A percentile compares a stretch with the other conserved stretches of the same genome.
Conservation (phyloP, 2,113 vertebrate genomes). For the Irena cyanogastra region DNA sequence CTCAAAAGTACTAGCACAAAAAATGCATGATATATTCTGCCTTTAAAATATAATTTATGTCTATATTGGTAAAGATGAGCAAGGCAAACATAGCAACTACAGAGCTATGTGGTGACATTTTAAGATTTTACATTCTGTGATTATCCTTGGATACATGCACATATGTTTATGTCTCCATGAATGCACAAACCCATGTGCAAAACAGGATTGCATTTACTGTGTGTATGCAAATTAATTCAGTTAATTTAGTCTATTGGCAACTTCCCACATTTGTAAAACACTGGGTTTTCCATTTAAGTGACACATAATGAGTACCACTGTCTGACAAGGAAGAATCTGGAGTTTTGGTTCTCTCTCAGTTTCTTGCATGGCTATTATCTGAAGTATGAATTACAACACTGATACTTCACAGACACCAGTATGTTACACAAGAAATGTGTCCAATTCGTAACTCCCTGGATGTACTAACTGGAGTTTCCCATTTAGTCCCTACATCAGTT, state of each 20-base stretch:
- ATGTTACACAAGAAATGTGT: neutral
- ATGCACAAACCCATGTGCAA: neutral
- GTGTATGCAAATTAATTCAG: neutral
- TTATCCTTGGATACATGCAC: neutral
- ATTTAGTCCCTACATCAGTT: neutral
- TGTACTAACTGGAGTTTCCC: neutral
- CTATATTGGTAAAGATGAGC: neutral
- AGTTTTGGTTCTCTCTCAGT: neutral
- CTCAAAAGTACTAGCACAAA: slow-evolving; percentile 15
- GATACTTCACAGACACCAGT: neutral
- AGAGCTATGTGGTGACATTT: neutral
- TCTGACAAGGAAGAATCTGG: neutral
- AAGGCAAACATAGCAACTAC: neutral
- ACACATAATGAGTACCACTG: slow-evolving; percentile 25
- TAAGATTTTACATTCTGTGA: neutral
- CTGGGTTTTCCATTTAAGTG: neutral
- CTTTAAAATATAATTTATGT: neutral
- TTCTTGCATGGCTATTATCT: neutral
- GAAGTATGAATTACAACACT: neutral
- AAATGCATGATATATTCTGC: neutral
- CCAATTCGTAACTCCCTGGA: neutral
- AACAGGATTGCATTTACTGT: neutral
- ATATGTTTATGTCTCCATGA: neutral
- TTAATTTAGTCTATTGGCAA: neutral
- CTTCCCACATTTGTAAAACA: neutral